Evolutionary conservation across 2,797 vertebrate species (phyloP).

Genomic region (Muraenolepis orangiensis): DNA sequence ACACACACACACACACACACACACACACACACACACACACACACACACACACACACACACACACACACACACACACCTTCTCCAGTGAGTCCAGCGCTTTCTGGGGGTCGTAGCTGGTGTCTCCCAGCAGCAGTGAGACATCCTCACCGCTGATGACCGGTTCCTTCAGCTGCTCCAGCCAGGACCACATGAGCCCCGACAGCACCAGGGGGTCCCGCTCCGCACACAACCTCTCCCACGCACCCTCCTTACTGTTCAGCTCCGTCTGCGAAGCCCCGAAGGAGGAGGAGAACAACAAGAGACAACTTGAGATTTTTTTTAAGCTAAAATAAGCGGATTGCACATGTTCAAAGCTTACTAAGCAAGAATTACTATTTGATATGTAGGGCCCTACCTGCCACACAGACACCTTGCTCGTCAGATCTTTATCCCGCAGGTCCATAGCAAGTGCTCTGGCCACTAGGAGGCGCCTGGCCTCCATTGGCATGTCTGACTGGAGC

Average conservation of each 20-base stretch:
- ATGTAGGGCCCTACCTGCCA: slow-evolving; percentile 84
- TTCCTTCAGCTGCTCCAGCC: slow-evolving; percentile 94
- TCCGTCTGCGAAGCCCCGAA: slow-evolving; percentile 74
- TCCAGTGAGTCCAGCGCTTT: slow-evolving; percentile 80
- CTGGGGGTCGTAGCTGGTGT: slow-evolving; percentile 57
- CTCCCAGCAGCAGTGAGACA: slow-evolving; percentile 65
- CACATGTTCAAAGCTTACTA: background rate
- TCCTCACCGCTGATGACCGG: slow-evolving; percentile 84
- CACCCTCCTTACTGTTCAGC: slow-evolving; percentile 87
- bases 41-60: background rate
- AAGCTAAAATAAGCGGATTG: background rate
- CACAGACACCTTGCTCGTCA: slow-evolving; percentile 75
- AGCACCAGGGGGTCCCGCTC: slow-evolving; percentile 89
- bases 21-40: background rate
- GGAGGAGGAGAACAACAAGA: background rate
- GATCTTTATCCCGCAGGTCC: slow-evolving; percentile 72
- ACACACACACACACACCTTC: slow-evolving; percentile 67
- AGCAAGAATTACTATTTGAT: background rate
- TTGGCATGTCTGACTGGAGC: slow-evolving; percentile 74
- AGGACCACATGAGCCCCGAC: slow-evolving; percentile 93
- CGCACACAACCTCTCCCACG: slow-evolving; percentile 87
- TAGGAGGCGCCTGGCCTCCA: slow-evolving; percentile 77
- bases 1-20: background rate
- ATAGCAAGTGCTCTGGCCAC: slow-evolving; percentile 85
- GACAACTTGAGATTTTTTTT: background rate